Evolutionary conservation across 2,113 vertebrate species (phyloP).

Genomic region (Nycticryphes semicollaris): DNA sequence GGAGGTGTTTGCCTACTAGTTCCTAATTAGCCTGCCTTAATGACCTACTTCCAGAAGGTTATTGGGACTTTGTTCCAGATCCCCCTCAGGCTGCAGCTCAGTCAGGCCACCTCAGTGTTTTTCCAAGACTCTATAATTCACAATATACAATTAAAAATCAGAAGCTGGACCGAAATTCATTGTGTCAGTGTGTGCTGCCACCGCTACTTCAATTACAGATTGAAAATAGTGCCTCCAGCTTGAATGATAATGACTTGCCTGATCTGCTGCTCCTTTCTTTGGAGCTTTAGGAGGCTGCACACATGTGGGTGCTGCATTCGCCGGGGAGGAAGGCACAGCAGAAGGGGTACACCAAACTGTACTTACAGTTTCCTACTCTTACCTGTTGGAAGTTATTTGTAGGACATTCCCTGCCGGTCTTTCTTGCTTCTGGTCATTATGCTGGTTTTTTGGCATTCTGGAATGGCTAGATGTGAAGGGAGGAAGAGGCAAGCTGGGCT

Average conservation of each 20-base stretch:
- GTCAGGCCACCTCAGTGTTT: background rate
- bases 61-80: background rate
- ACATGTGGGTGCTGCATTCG: fast-evolving
- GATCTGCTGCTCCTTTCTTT: background rate
- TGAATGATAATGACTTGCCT: too few species aligned
- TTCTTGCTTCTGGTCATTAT: background rate
- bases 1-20: background rate
- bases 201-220: background rate
- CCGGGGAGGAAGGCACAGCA: background rate
- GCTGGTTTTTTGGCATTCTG: background rate
- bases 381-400: too few species aligned
- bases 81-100: background rate
- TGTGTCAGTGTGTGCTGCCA: fast-evolving
- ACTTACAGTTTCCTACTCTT: fast-evolving
- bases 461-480: background rate
- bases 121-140: background rate
- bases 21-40: background rate
- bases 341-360: background rate
- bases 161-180: fast-evolving
- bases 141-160: background rate
- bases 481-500: background rate
- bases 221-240: background rate
- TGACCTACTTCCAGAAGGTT: background rate
- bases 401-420: background rate
- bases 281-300: fast-evolving